Conservation (phyloP, 1,140 invertebrate genomes). For the Bathynomus jamesi region DNA sequence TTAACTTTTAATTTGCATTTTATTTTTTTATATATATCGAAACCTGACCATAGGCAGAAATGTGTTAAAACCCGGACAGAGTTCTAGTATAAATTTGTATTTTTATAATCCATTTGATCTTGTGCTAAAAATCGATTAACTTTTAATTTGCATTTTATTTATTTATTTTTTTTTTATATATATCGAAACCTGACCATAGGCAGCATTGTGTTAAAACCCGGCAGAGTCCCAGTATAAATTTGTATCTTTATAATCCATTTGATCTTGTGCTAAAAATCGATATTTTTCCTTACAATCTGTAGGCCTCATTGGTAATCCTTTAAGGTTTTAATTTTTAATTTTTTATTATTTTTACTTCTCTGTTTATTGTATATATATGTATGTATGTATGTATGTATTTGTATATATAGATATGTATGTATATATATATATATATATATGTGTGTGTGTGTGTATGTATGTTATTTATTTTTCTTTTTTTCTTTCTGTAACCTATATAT, state of each 20-base stretch:
- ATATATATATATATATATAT: not conserved
- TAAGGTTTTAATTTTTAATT: not conserved
- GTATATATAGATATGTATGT: not conserved
- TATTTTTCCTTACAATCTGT: not conserved
- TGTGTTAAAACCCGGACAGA: no score
- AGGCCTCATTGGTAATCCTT: not conserved
- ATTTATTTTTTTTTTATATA: not conserved
- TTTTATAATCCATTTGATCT: no score
- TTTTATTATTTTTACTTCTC: not conserved
- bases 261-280: not conserved
- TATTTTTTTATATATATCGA: no score
- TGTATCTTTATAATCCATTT: not conserved
- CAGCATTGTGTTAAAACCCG: not conserved
- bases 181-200: not conserved
- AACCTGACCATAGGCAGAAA: no score
- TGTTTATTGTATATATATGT: not conserved
- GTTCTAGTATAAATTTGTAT: no score
- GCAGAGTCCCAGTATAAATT: not conserved
- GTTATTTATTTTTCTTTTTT: no score
- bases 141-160: no score
- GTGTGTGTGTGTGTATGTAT: not conserved
- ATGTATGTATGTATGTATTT: not conserved
- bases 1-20: no score
- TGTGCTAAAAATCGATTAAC: no score
- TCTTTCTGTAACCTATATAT: no score